Evolutionary conservation across 2,797 vertebrate species (phyloP).

Genomic region (Eleutherodactylus coqui): DNA sequence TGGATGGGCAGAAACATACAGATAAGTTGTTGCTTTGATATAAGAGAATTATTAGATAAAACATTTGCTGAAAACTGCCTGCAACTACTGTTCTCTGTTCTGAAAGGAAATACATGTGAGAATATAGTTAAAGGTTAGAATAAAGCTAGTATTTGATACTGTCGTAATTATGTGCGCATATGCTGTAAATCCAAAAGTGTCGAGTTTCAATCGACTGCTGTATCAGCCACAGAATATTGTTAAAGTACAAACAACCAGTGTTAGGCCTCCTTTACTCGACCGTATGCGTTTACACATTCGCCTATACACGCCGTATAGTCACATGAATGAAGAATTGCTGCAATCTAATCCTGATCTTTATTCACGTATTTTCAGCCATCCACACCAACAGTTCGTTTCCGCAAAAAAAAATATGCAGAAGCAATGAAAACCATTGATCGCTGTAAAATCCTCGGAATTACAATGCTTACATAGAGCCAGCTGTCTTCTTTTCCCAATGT

Average conservation of each 20-base stretch:
- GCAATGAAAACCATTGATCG: no score
- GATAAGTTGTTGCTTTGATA: conserved; percentile 25
- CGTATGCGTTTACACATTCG: no score
- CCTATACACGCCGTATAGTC: no score
- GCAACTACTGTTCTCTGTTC: not conserved
- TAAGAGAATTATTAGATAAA: conserved; percentile 6
- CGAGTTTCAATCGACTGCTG: not conserved
- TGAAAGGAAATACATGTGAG: not conserved
- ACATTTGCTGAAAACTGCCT: not conserved
- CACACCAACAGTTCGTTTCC: no score
- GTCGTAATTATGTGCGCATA: not conserved
- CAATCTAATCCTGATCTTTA: no score
- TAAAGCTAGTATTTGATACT: not conserved
- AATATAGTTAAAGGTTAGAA: not conserved
- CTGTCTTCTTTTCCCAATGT: no score
- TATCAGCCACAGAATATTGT: not conserved
- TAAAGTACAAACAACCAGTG: not conserved
- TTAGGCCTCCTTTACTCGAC: not conserved
- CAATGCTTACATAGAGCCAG: no score
- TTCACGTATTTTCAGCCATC: no score
- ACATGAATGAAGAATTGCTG: no score
- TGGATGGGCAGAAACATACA: not conserved
- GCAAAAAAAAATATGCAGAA: no score
- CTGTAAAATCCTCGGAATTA: no score
- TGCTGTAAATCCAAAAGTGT: not conserved